These are phyloP conservation scores for Julus scanicus DNA, from an alignment of 2,888 invertebrate genomes.

Conservation along the genomic window DNA sequence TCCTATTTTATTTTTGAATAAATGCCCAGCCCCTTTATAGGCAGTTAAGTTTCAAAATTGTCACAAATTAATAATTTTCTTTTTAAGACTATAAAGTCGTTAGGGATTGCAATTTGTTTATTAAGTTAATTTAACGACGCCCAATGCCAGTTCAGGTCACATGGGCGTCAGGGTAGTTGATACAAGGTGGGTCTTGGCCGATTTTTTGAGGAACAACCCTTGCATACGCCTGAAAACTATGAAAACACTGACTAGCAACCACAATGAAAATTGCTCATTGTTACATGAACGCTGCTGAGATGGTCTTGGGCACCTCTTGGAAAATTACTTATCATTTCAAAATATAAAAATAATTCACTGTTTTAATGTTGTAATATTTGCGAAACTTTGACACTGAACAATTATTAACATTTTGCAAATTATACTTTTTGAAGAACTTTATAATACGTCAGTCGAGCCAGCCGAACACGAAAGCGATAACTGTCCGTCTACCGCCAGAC, in stretches of 20 bases:
- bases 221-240: not conserved
- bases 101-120: not conserved
- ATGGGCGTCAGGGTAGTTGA: not conserved
- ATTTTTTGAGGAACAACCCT: not conserved
- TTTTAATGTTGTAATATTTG: too few relatives aligned
- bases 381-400: too few relatives aligned
- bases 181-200: not conserved
- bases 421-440: conserved; percentile 77
- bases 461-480: conserved; percentile 93
- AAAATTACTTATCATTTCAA: too few relatives aligned
- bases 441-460: conserved; percentile 95
- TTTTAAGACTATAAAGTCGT: not conserved
- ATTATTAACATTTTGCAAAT: not conserved
- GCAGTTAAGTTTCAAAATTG: not conserved
- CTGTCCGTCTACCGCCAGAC: conserved; percentile 86
- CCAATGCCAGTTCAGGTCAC: not conserved
- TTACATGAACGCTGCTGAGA: too few relatives aligned
- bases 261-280: not conserved
- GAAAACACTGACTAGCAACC: not conserved
- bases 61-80: not conserved
- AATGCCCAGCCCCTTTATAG: not conserved
- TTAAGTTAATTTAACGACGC: not conserved
- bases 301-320: too few relatives aligned
- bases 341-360: too few relatives aligned
- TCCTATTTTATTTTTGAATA: not conserved